Evolutionary conservation across 2,888 invertebrate species (phyloP).

Genomic region (Rosalia funebris): DNA sequence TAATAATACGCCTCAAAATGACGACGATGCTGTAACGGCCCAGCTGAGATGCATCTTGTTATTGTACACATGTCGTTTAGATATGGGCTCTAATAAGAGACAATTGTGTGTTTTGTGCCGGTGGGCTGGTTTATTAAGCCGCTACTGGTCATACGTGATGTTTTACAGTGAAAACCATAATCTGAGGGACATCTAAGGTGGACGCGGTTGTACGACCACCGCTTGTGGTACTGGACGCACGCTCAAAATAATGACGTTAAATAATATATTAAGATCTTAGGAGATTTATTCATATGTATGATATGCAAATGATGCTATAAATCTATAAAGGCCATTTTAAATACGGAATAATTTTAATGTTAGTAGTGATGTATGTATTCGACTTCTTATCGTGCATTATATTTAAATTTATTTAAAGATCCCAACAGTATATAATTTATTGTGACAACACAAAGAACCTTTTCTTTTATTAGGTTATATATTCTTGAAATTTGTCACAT

Average conservation of each 20-base stretch:
- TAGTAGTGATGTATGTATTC: constrained; percentile 45
- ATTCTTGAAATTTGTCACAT: constrained; percentile 40
- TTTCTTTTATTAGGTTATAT: constrained; percentile 34
- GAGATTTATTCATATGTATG: constrained; percentile 50
- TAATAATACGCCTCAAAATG: constrained; percentile 45
- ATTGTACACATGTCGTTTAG: constrained; percentile 56
- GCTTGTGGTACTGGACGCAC: constrained; percentile 33
- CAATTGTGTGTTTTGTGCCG: constrained; percentile 55
- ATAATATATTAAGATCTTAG: constrained; percentile 53
- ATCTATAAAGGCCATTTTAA: constrained; percentile 49
- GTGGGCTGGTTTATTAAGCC: constrained; percentile 50
- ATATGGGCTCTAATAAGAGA: constrained; percentile 57
- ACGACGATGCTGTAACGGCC: constrained; percentile 23
- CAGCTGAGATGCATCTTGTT: constrained; percentile 52
- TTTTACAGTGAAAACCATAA: constrained; percentile 40
- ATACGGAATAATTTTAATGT: constrained; percentile 41
- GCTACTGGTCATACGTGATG: constrained; percentile 52
- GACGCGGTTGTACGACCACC: constrained; percentile 33
- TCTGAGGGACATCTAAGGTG: constrained; percentile 13
- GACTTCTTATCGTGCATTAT: constrained; percentile 41
- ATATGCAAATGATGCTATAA: constrained; percentile 50
- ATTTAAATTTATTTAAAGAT: constrained; percentile 46
- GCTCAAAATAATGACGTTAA: constrained; percentile 49
- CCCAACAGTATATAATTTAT: constrained; percentile 40
- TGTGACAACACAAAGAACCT: constrained; percentile 39